phyloP scores from a whole-genome alignment of 2,113 vertebrate species.

The Salvator merianae region DNA sequence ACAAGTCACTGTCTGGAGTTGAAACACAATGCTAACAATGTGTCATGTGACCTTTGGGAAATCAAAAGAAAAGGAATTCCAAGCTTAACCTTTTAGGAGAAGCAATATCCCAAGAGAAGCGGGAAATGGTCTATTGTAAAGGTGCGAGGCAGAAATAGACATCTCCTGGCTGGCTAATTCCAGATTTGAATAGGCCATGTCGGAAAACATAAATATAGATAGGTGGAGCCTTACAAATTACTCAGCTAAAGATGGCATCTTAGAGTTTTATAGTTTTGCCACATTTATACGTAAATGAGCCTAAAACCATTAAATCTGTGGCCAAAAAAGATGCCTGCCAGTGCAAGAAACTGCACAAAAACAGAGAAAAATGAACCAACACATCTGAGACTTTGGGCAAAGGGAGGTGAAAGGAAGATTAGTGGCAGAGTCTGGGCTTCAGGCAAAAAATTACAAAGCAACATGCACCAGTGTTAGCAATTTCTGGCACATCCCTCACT shows the following conservation, averaged over 20 bases:
- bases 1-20: not conserved
- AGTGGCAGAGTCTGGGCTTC: too few relatives aligned
- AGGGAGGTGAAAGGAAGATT: too few relatives aligned
- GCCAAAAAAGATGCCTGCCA: too few relatives aligned
- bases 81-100: not conserved
- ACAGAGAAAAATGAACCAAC: too few relatives aligned
- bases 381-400: too few relatives aligned
- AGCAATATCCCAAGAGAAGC: not conserved
- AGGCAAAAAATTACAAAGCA: too few relatives aligned
- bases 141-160: not conserved
- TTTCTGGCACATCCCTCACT: too few relatives aligned
- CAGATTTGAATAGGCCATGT: not conserved
- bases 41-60: constrained; percentile 16
- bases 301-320: too few relatives aligned
- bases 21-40: constrained; percentile 15
- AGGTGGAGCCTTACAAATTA: not conserved
- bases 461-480: too few relatives aligned
- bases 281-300: too few relatives aligned
- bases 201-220: not conserved
- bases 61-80: constrained; percentile 23
- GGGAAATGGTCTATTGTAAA: not conserved
- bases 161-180: not conserved
- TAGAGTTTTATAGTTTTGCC: too few relatives aligned
- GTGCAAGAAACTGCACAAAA: too few relatives aligned
- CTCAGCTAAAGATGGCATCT: not conserved